Conservation (phyloP, 2,797 vertebrate species). For the Aldrovandia affinis region DNA sequence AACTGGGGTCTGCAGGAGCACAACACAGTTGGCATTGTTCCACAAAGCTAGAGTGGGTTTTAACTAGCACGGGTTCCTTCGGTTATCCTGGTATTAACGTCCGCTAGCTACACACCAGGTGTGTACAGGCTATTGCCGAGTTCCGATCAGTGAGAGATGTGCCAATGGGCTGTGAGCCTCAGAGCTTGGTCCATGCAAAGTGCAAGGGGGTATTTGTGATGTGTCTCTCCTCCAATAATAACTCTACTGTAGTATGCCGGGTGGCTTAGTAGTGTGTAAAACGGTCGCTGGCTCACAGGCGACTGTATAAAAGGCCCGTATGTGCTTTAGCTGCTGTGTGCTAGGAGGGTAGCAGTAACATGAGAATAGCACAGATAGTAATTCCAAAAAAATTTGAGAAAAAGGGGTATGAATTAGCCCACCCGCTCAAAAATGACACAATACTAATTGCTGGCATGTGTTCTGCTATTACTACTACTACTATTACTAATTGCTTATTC, state of each 20-base stretch:
- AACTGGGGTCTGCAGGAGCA: not conserved
- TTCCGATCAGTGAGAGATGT: no score
- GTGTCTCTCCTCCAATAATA: not conserved
- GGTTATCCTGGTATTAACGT: not conserved
- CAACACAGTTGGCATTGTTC: not conserved
- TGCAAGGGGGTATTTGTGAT: no score
- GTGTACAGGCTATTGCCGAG: not conserved
- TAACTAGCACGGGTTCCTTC: not conserved
- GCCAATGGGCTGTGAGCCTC: no score
- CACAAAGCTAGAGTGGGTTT: not conserved
- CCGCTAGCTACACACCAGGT: not conserved
- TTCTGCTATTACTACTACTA: no score
- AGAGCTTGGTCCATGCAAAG: no score
- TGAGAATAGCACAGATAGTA: no score
- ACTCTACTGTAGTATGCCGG: not conserved
- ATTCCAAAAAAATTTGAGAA: no score
- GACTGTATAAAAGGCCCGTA: not conserved
- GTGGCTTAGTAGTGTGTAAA: not conserved
- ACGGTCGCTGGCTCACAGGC: not conserved
- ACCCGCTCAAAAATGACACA: no score
- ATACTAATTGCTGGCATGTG: no score
- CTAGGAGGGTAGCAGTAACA: no score
- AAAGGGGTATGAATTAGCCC: no score
- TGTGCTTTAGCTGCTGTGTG: not conserved
- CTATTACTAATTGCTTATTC: no score